A percentile compares a stretch with the other conserved stretches of the same genome.
Evolutionary conservation across 2,888 invertebrate species (phyloP).

Genomic region (Scaptomyza parva): DNA sequence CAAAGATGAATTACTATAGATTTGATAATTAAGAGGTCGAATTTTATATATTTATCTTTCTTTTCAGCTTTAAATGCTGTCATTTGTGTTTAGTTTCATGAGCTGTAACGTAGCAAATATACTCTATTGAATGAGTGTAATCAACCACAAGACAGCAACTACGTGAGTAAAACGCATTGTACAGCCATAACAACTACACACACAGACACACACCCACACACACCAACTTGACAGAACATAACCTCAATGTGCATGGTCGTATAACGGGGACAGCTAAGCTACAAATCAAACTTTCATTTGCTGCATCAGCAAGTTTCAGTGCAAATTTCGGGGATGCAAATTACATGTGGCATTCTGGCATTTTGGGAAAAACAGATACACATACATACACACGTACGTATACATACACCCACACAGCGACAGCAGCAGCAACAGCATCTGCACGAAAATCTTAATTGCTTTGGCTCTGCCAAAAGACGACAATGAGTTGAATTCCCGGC

Average conservation of each 20-base stretch:
- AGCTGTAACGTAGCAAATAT: slow-evolving; percentile 17
- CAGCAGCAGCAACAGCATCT: slow-evolving; percentile 30
- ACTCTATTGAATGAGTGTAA: slow-evolving; percentile 8
- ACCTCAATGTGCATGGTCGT: slow-evolving; percentile 66
- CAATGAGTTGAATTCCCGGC: slow-evolving; percentile 37
- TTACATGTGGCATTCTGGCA: slow-evolving; percentile 53
- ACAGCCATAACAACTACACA: background rate
- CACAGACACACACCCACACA: slow-evolving; percentile 5
- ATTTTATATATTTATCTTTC: background rate
- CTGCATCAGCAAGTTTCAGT: slow-evolving; percentile 66
- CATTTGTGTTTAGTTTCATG: slow-evolving; percentile 29
- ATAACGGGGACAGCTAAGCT: slow-evolving; percentile 53
- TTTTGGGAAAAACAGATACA: slow-evolving; percentile 14
- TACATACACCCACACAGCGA: slow-evolving; percentile 6
- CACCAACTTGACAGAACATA: slow-evolving; percentile 31
- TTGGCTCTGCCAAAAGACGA: slow-evolving; percentile 44
- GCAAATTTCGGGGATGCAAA: slow-evolving; percentile 63
- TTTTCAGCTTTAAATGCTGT: background rate
- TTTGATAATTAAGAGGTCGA: background rate
- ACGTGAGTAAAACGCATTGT: slow-evolving; percentile 56
- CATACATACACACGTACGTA: slow-evolving; percentile 9
- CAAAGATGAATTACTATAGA: background rate
- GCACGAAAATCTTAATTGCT: slow-evolving; percentile 64
- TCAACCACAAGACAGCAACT: slow-evolving; percentile 38
- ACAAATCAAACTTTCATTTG: slow-evolving; percentile 72